These are phyloP conservation scores for Ophion slaviceki DNA, from an alignment of 2,888 invertebrate species.

Conservation along the genomic window DNA sequence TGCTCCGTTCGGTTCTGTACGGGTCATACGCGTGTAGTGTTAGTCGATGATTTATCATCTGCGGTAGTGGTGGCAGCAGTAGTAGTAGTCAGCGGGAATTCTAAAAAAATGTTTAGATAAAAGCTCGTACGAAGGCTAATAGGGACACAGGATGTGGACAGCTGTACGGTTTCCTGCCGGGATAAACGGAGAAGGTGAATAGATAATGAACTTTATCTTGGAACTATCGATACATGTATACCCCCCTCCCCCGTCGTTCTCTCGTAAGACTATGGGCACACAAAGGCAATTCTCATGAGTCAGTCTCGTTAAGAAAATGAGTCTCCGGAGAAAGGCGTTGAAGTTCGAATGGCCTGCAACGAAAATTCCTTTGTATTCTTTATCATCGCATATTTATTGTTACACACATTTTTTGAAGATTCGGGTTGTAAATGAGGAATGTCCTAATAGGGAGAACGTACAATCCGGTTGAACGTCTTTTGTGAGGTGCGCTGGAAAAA, in stretches of 20 bases:
- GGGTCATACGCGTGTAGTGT: constrained; percentile 16
- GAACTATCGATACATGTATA: constrained; percentile 38
- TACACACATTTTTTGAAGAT: too few relatives aligned
- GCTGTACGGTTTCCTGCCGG: constrained; percentile 38
- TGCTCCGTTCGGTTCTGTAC: constrained; percentile 8
- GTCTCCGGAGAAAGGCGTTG: not conserved
- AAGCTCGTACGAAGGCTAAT: constrained; percentile 32
- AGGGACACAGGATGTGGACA: constrained; percentile 45
- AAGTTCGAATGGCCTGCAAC: not conserved
- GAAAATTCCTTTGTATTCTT: not conserved
- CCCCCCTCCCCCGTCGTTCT: not conserved
- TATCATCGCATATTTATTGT: not conserved
- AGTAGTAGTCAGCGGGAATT: not conserved
- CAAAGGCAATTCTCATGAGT: constrained; percentile 18
- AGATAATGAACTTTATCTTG: constrained; percentile 37
- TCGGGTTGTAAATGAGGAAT: too few relatives aligned
- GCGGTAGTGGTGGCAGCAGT: not conserved
- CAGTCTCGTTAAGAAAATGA: constrained; percentile 14
- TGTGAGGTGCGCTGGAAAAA: too few relatives aligned
- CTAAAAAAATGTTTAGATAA: constrained; percentile 24
- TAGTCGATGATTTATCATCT: constrained; percentile 29
- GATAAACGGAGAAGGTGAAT: constrained; percentile 52
- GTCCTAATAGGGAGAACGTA: too few relatives aligned
- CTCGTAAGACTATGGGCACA: not conserved
- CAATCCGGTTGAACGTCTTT: too few relatives aligned